These are phyloP conservation scores for Epistrophe eligans DNA, from an alignment of 2,888 invertebrate species.

Conservation along the genomic window DNA sequence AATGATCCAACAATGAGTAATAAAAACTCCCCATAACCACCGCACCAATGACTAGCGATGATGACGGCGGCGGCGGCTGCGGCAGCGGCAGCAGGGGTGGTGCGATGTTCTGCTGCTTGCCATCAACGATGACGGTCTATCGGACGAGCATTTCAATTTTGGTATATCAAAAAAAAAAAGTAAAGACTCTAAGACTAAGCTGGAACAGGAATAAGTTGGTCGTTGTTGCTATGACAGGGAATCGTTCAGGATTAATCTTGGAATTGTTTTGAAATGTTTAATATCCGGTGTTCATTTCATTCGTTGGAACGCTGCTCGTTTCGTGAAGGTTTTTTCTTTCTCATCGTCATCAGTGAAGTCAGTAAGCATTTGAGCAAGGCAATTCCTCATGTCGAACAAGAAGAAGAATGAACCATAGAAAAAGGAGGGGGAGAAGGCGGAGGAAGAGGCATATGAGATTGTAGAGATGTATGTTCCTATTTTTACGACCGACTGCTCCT, in stretches of 20 bases:
- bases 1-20: constrained; percentile 75
- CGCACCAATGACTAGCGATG: constrained; percentile 10
- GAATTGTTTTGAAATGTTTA: constrained; percentile 76
- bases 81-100: not conserved
- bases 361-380: constrained; percentile 14
- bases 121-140: constrained; percentile 42
- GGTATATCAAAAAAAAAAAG: constrained; percentile 26
- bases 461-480: constrained; percentile 42
- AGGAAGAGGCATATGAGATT: not conserved
- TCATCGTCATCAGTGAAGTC: constrained; percentile 14
- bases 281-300: constrained; percentile 72
- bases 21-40: constrained; percentile 54
- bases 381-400: constrained; percentile 49
- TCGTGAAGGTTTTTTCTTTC: constrained; percentile 6
- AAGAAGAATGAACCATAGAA: not conserved
- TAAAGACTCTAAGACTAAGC: constrained; percentile 39
- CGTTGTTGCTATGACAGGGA: constrained; percentile 66
- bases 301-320: constrained; percentile 40
- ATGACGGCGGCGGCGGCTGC: no score
- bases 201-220: constrained; percentile 17
- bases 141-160: constrained; percentile 34
- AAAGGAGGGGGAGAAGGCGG: not conserved
- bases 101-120: not conserved
- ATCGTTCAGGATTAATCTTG: constrained; percentile 71
- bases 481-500: constrained; percentile 70